These are phyloP conservation scores for Ptychoptera contaminata DNA, from an alignment of 2,888 invertebrate species.

Conservation along the genomic window DNA sequence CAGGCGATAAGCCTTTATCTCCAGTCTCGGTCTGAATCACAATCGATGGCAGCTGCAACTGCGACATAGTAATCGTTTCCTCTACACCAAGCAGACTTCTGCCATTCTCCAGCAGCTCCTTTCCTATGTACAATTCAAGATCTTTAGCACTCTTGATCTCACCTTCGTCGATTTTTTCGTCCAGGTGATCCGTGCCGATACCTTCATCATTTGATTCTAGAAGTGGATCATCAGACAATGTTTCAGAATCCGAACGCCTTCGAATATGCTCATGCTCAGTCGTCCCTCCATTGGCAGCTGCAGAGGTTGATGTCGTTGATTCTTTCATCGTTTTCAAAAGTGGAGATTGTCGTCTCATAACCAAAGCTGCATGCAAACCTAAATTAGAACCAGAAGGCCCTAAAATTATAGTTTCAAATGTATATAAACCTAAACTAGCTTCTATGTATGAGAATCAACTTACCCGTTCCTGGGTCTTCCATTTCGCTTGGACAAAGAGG, in stretches of 20 bases:
- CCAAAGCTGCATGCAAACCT: slow-evolving; percentile 24
- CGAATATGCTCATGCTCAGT: slow-evolving; percentile 20
- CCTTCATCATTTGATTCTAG: slow-evolving; percentile 63
- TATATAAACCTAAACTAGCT: slow-evolving; percentile 3
- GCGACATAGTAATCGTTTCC: slow-evolving; percentile 31
- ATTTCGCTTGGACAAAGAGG: slow-evolving; percentile 60
- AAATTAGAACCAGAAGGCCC: slow-evolving; percentile 17
- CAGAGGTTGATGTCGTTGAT: slow-evolving; percentile 30
- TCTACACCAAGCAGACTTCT: slow-evolving; percentile 38
- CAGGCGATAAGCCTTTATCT: slow-evolving; percentile 48
- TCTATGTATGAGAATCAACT: slow-evolving; percentile 15
- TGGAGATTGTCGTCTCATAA: slow-evolving; percentile 42
- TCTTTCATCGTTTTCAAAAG: slow-evolving; percentile 38
- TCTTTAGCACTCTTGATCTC: slow-evolving; percentile 51
- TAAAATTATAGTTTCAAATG: neutral
- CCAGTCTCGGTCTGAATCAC: slow-evolving; percentile 39
- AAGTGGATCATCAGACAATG: slow-evolving; percentile 52
- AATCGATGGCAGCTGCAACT: slow-evolving; percentile 43
- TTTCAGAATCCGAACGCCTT: slow-evolving; percentile 57
- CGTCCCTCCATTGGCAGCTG: slow-evolving; percentile 9
- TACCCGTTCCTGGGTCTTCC: slow-evolving; percentile 51
- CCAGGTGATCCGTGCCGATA: slow-evolving; percentile 53
- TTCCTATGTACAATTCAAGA: slow-evolving; percentile 33
- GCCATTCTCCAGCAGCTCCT: slow-evolving; percentile 26
- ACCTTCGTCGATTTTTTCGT: slow-evolving; percentile 55